Percentiles rank a stretch among this genome's conserved stretches.
phyloP scores from a whole-genome alignment of 1,140 invertebrate species.

The Drosophila pseudoobscura region DNA sequence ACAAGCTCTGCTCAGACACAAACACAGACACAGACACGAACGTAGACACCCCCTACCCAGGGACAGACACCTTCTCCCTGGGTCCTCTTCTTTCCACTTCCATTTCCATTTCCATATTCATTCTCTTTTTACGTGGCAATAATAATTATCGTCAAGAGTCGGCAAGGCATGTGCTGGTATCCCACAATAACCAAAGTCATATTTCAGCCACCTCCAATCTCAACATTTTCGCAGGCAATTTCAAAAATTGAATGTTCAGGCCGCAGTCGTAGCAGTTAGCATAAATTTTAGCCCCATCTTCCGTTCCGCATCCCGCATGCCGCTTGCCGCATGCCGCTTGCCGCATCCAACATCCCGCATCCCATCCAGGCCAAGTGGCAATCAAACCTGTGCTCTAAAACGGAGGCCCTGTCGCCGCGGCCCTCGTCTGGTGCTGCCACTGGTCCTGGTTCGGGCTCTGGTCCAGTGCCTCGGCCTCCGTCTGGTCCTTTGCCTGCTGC shows the following conservation, averaged over 20 bases:
- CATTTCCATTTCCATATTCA: neutral
- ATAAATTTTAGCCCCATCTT: conserved; percentile 27
- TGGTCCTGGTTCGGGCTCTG: neutral
- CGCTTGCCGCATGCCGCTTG: too few species aligned
- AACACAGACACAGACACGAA: neutral
- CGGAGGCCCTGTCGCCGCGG: too few species aligned
- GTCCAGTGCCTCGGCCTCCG: neutral
- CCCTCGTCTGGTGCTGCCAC: neutral
- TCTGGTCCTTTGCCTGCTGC: conserved; percentile 18
- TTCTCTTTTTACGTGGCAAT: neutral
- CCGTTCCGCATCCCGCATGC: too few species aligned
- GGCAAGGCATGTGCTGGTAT: neutral
- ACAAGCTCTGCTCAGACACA: too few species aligned
- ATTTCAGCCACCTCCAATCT: conserved; percentile 46
- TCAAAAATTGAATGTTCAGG: conserved; percentile 48
- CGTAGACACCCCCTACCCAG: neutral
- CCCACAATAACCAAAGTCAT: conserved; percentile 15
- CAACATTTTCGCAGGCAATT: conserved; percentile 48
- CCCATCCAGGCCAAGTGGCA: conserved; percentile 5
- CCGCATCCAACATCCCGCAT: too few species aligned
- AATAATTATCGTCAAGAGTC: conserved; percentile 27
- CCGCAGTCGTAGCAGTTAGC: conserved; percentile 11
- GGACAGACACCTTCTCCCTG: neutral
- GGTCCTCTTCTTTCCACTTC: neutral
- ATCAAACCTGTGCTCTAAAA: conserved; percentile 30